Percentiles rank a stretch among this genome's conserved stretches.
Evolutionary conservation across 2,797 vertebrate genomes (phyloP).

Genomic region (Propithecus perrieri): DNA sequence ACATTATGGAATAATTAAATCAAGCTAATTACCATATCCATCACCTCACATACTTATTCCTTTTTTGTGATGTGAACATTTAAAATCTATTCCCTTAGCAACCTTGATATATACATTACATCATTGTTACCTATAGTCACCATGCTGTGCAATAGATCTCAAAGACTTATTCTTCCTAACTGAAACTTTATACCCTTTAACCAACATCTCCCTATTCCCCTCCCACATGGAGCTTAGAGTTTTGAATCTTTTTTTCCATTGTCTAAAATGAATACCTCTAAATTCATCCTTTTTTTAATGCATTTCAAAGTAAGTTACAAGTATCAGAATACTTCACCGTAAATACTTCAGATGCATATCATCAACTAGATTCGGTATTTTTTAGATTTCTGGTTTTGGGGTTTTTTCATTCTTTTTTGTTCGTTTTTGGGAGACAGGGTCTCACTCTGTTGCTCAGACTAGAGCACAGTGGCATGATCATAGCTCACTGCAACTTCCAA

Average conservation of each 20-base stretch:
- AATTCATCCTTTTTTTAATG: background rate
- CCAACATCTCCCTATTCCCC: background rate
- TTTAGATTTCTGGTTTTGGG: background rate
- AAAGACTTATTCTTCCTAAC: background rate
- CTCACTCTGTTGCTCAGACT: background rate
- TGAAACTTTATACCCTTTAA: background rate
- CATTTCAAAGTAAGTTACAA: background rate
- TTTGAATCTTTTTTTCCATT: background rate
- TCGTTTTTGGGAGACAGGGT: background rate
- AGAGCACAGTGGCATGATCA: too few relatives aligned
- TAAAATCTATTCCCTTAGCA: background rate
- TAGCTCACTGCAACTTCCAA: too few relatives aligned
- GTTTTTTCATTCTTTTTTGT: background rate
- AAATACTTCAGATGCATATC: background rate
- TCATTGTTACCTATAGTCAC: background rate
- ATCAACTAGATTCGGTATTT: background rate
- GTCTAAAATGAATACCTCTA: slow-evolving; percentile 10
- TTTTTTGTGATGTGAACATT: background rate
- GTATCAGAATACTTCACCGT: background rate
- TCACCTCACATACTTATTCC: background rate
- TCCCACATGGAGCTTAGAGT: background rate
- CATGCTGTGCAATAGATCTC: background rate
- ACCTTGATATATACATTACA: background rate
- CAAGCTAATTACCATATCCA: background rate
- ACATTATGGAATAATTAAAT: background rate